phyloP scores from a whole-genome alignment of 2,113 vertebrate genomes.

The Meleagris gallopavo region DNA sequence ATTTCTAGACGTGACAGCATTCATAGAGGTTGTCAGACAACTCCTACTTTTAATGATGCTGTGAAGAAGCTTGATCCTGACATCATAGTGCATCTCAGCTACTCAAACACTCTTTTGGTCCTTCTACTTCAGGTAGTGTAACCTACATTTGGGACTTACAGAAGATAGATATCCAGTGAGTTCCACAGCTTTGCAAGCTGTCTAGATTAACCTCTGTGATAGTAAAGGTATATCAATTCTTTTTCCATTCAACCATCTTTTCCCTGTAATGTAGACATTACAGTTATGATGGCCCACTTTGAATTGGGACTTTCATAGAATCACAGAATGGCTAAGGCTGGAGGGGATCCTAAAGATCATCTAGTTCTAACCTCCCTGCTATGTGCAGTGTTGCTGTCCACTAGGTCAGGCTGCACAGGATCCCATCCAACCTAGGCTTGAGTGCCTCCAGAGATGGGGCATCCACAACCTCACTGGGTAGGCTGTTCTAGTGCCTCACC shows the following conservation, averaged over 20 bases:
- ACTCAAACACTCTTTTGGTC: not conserved
- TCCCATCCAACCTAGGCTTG: no score
- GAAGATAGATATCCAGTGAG: not conserved
- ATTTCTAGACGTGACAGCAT: not conserved
- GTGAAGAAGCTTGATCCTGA: accelerated
- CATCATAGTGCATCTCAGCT: no score
- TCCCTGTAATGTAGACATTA: accelerated
- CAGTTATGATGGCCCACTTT: not conserved
- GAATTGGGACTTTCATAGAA: not conserved
- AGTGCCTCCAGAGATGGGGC: no score
- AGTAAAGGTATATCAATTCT: not conserved
- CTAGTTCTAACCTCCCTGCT: no score
- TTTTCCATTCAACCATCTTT: not conserved
- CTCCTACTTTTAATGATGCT: not conserved
- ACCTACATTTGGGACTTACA: accelerated
- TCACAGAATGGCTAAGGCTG: no score
- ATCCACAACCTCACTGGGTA: no score
- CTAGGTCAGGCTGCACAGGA: no score
- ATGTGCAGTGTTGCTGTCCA: no score
- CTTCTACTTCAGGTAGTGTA: not conserved
- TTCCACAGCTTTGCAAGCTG: not conserved
- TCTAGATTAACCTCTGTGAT: not conserved
- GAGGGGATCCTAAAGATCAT: no score
- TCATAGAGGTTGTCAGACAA: not conserved
- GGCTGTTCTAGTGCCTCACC: no score